Conservation (phyloP, 2,113 vertebrate species). For the Ptyas mucosa region DNA sequence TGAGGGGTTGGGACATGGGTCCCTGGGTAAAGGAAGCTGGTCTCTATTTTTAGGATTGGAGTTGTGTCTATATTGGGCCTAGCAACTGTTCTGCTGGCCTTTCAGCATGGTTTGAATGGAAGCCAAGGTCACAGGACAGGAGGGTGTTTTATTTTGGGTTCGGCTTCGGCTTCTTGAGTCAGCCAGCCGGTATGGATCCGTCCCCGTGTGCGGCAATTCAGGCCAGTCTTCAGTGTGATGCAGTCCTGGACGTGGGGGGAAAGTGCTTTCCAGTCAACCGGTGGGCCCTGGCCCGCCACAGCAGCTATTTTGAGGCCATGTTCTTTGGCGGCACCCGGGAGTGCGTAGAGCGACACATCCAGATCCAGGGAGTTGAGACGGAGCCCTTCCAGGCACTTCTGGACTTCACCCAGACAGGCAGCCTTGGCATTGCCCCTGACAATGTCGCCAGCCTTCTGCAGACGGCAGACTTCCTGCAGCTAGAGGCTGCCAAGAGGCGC, state of each 20-base stretch:
- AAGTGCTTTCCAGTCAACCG: slow-evolving; percentile 79
- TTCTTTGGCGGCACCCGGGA: slow-evolving; percentile 81
- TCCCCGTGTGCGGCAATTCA: not conserved
- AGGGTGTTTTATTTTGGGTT: slow-evolving; percentile 39
- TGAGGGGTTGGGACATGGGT: not conserved
- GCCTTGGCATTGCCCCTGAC: slow-evolving; percentile 64
- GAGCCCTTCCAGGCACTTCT: slow-evolving; percentile 74
- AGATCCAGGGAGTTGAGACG: slow-evolving; percentile 71
- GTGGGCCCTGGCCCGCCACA: slow-evolving; percentile 68
- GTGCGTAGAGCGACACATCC: slow-evolving; percentile 66
- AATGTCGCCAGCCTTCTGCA: slow-evolving; percentile 81
- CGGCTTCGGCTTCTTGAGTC: not conserved
- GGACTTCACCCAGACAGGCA: slow-evolving; percentile 65
- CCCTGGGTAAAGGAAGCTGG: not conserved
- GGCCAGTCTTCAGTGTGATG: slow-evolving; percentile 24
- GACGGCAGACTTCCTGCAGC: slow-evolving; percentile 79
- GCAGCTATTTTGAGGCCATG: slow-evolving; percentile 82
- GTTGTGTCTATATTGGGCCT: not conserved
- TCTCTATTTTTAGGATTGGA: slow-evolving; percentile 54
- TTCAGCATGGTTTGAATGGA: slow-evolving; percentile 19
- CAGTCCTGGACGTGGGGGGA: slow-evolving; percentile 70
- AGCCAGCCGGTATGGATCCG: slow-evolving; percentile 24
- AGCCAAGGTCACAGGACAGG: not conserved
- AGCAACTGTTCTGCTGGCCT: not conserved
- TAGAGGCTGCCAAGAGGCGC: slow-evolving; percentile 73